Evolutionary conservation across 2,888 invertebrate species (phyloP).

Genomic region (Macrophya alboannulata): DNA sequence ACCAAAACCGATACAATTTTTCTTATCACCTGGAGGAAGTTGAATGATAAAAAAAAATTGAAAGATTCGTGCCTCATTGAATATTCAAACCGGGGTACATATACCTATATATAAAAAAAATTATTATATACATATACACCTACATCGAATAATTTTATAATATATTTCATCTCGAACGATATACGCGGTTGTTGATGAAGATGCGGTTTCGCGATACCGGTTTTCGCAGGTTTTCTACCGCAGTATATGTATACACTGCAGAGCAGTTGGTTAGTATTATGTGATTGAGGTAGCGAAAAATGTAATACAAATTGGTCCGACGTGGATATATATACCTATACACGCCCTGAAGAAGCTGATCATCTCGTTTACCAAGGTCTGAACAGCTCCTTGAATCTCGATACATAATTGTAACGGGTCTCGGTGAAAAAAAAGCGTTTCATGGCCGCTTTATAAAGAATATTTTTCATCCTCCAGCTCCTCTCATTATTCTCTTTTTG

Average conservation of each 20-base stretch:
- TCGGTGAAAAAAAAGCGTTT: slow-evolving; percentile 26
- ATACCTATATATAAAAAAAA: no score
- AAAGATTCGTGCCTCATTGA: no score
- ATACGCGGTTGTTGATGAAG: neutral
- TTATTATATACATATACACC: neutral
- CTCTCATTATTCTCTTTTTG: neutral
- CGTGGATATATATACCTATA: neutral
- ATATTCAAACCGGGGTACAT: no score
- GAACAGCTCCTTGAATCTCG: slow-evolving; percentile 36
- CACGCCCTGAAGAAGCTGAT: slow-evolving; percentile 34
- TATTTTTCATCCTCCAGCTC: no score
- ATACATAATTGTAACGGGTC: slow-evolving; percentile 43
- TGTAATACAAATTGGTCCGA: slow-evolving; percentile 33
- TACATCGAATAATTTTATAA: neutral
- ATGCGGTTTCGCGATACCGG: neutral
- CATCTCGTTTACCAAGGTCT: slow-evolving; percentile 36
- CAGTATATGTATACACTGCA: neutral
- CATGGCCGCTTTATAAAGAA: neutral
- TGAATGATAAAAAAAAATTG: no score
- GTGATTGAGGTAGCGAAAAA: slow-evolving; percentile 25
- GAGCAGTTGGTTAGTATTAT: neutral
- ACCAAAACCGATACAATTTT: no score
- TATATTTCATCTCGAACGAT: neutral
- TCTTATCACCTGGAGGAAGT: no score
- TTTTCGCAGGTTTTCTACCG: neutral